Percentiles rank a stretch among this genome's conserved stretches.
Conservation (phyloP, 2,888 invertebrate species). For the Tryphoninae sp. region DNA sequence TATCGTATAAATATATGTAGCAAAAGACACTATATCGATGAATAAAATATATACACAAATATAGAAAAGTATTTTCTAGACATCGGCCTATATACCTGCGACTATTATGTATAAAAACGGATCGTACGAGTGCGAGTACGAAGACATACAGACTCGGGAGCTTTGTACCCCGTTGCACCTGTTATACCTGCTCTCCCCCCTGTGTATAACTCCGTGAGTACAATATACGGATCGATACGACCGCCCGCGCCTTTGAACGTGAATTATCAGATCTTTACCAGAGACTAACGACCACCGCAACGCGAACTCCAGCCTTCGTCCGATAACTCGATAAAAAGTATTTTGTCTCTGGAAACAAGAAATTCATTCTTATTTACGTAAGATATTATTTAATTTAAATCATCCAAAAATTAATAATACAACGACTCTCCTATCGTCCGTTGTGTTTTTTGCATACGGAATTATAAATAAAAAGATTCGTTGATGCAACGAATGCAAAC, state of each 20-base stretch:
- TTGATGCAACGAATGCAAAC: too few relatives aligned
- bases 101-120: constrained; percentile 50
- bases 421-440: too few relatives aligned
- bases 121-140: constrained; percentile 45
- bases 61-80: constrained; percentile 38
- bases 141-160: constrained; percentile 60
- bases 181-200: constrained; percentile 48
- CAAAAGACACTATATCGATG: constrained; percentile 23
- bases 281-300: constrained; percentile 56
- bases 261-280: constrained; percentile 61
- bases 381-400: constrained; percentile 4
- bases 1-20: constrained; percentile 8
- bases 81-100: constrained; percentile 29
- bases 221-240: constrained; percentile 58
- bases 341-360: constrained; percentile 26
- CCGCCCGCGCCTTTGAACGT: constrained; percentile 57
- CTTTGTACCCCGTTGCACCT: constrained; percentile 67
- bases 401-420: too few relatives aligned
- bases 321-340: constrained; percentile 44
- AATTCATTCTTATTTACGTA: constrained; percentile 31
- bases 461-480: too few relatives aligned
- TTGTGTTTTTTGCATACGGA: too few relatives aligned
- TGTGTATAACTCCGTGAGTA: constrained; percentile 36
- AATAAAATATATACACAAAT: constrained; percentile 20
- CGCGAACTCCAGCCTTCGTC: constrained; percentile 9